A percentile compares a stretch with the other conserved stretches of the same genome.
phyloP scores from a whole-genome alignment of 2,113 vertebrate genomes.

The Amphiprion percula region DNA sequence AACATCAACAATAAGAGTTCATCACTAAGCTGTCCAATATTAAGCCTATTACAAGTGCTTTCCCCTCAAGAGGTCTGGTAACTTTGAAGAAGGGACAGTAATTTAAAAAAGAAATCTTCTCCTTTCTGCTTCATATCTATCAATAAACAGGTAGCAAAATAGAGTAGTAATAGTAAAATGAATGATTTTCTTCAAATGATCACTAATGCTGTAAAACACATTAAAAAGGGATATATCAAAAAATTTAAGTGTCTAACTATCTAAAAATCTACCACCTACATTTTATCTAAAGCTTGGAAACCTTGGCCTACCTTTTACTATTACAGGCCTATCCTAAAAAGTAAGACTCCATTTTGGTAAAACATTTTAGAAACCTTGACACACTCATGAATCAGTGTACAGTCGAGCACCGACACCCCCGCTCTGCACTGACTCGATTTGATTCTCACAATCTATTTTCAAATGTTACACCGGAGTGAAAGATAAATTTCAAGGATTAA shows the following conservation, averaged over 20 bases:
- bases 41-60: conserved; percentile 23
- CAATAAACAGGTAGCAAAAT: not conserved
- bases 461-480: conserved; percentile 31
- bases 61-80: not conserved
- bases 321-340: conserved; percentile 14
- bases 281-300: conserved; percentile 32
- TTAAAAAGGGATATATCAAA: conserved; percentile 2
- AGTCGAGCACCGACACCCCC: not conserved
- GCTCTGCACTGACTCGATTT: conserved; percentile 21
- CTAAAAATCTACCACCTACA: conserved; percentile 23
- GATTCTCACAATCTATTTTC: conserved; percentile 31
- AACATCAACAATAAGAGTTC: not conserved
- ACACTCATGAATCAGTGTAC: not conserved
- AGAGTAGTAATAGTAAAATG: not conserved
- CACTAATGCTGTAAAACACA: not conserved
- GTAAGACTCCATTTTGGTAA: conserved; percentile 47
- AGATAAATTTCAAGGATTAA: not conserved
- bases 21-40: not conserved
- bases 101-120: not conserved
- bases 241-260: conserved; percentile 10
- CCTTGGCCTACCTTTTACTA: not conserved
- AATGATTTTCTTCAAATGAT: not conserved
- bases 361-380: conserved; percentile 10
- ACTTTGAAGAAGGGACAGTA: conserved; percentile 16
- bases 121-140: not conserved